phyloP scores from a whole-genome alignment of 2,113 vertebrate species.

The Sceloporus tristichus region DNA sequence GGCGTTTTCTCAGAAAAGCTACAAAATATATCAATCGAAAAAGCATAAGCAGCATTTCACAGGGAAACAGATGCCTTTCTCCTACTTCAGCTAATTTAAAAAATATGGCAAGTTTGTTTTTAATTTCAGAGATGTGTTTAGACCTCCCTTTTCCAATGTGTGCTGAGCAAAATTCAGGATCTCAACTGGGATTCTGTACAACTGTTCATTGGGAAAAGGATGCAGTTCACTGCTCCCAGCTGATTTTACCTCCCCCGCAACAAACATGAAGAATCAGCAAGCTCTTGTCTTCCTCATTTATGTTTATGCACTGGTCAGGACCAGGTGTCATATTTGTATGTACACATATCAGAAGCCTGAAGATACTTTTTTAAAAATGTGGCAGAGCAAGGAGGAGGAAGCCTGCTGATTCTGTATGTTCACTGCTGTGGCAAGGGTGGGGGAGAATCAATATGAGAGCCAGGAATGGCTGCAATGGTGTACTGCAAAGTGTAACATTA shows the following conservation, averaged over 20 bases:
- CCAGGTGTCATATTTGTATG: slow-evolving; percentile 67
- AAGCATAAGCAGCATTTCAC: slow-evolving; percentile 44
- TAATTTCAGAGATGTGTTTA: slow-evolving; percentile 36
- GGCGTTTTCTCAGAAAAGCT: slow-evolving; percentile 43
- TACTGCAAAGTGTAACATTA: slow-evolving; percentile 52
- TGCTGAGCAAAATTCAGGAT: slow-evolving; percentile 39
- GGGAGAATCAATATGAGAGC: slow-evolving; percentile 60
- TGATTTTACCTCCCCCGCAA: slow-evolving; percentile 48
- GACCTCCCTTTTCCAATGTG: slow-evolving; percentile 35
- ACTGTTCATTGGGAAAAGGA: slow-evolving; percentile 38
- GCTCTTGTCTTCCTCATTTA: slow-evolving; percentile 52
- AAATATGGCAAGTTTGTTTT: slow-evolving; percentile 38
- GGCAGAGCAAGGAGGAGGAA: slow-evolving; percentile 58
- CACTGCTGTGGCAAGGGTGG: background rate
- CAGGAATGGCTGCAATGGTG: slow-evolving; percentile 57
- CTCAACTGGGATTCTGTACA: slow-evolving; percentile 47
- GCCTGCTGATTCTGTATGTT: slow-evolving; percentile 69
- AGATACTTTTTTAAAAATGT: slow-evolving; percentile 45
- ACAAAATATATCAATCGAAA: slow-evolving; percentile 11
- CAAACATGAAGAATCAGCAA: slow-evolving; percentile 63
- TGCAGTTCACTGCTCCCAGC: slow-evolving; percentile 58
- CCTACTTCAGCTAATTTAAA: slow-evolving; percentile 40
- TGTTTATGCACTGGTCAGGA: slow-evolving; percentile 60
- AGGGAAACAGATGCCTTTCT: slow-evolving; percentile 26
- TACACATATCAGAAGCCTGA: slow-evolving; percentile 41